Evolutionary conservation across 2,797 vertebrate species (phyloP), one percentile per base, ranked within the genome.

Genomic region (Erethizon dorsatum): DNA sequence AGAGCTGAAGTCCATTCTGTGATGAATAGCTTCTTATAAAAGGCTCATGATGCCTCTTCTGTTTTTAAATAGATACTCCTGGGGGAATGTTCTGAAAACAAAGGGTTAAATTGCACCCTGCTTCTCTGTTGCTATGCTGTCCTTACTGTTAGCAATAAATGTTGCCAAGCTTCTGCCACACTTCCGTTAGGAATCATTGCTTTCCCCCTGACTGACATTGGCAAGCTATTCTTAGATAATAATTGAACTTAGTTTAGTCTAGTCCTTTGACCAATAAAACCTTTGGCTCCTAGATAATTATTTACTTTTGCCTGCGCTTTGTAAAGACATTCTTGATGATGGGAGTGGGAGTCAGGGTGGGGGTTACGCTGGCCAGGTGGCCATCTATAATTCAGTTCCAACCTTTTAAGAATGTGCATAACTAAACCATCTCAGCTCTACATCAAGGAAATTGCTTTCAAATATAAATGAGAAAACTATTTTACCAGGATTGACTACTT

Each of bases 391-490:
- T 94, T 96, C 90, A 91, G 69, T 61, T 80, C 80, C 83, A 95
- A 0, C 82, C 95, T 97, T 97, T 92, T 94, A 97, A 93, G 77
- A 85, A 57, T 95, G 45, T 85, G 61, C 57, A 45, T 91, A 86
- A 59, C 82, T 56, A 83, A 67, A 90, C 61, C n/a, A 33, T 86
- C 47, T 90, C 86, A 63, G 69, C 47, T 91, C n/a, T 95, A 87
- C 91, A 65, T 94, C 31, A 31, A 88, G 78, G n/a, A 96, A 80
- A 61, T 47, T 26, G 31, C 59, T 95, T 96, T 95, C 73, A 96
- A 96, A 94, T 91, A 91, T 97, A 91, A 93, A 96, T 93, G 85
- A 95, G 90, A 83, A 94, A 95, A 67, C 59, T 63, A 26, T 77
- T 92, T 87, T 80, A 92, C 52, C 88, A 89, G 59, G 18, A 57